Base-by-base conservation (phyloP, 2,113 vertebrate genomes). In the Poecilia latipinna region DNA sequence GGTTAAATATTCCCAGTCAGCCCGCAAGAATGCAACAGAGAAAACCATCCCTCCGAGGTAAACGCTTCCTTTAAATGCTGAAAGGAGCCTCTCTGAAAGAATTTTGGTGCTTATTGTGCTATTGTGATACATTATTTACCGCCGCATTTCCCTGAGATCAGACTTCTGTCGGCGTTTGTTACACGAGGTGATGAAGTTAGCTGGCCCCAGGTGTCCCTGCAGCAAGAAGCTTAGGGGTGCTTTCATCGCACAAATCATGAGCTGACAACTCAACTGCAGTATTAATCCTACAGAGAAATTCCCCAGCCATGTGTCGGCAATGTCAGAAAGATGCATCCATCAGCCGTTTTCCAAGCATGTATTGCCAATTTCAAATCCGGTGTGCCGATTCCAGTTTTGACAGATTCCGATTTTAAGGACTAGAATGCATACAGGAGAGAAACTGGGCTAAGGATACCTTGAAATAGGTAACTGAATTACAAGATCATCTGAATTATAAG, bases 151-250 rank as follows among this genome's bases (percentile, higher is more conserved):
- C 64, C 5, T 54, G 33, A 82, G 79, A 81, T 72, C 83, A 81
- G 54, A 65, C 70, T 35, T 37, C 28, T 68, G 61, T 70, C 48
- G 31, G 54, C 65, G 79, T 71, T 48, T 51, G 69, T 78, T 78
- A 68, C 79, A 35, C 15, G 37, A 48, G 42, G 67, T 32, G 33
- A 29, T 10, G 61, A 61, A 31, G 70, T 76, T 62, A 48, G 61
- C 24, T 77, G 65, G 61, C 82, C 77, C 31, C 24, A 17, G 68
- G 84, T 82, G 77, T 62, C 80, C 86, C 84, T 65, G 82, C 79
- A 32, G 77, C 69, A 66, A 78, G 17, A 79, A 75, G 29, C 72
- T 82, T 77, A n/a, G 31, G 31, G 68, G 33, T 13, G 6, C 70
- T 87, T 80, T 71, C 72, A 79, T 79, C 79, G 28, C 31, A 77